Evolutionary conservation across 2,888 invertebrate species (phyloP).

Genomic region (Microchrysa polita): DNA sequence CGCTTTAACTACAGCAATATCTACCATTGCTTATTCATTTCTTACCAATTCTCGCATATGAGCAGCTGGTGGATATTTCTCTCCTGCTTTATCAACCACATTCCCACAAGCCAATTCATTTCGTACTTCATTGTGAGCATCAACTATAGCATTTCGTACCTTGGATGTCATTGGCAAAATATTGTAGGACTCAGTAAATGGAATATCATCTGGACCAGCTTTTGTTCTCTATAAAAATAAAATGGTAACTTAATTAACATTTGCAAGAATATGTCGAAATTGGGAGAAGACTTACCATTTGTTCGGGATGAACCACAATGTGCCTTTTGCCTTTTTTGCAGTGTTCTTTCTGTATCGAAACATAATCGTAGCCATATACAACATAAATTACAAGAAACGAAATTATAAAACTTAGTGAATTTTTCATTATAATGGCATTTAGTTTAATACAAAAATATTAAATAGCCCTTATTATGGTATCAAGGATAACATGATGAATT

Average conservation of each 20-base stretch:
- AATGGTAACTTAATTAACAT: too few relatives aligned
- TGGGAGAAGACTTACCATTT: constrained; percentile 11
- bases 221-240: not conserved
- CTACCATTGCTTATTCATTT: not conserved
- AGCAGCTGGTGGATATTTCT: constrained; percentile 16
- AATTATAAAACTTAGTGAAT: too few relatives aligned
- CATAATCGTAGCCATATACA: constrained; percentile 6
- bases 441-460: too few relatives aligned
- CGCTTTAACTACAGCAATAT: too few relatives aligned
- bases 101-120: constrained; percentile 26
- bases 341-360: not conserved
- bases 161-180: constrained; percentile 18
- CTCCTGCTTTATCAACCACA: not conserved
- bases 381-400: not conserved
- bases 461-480: too few relatives aligned
- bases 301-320: constrained; percentile 21
- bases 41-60: constrained; percentile 32
- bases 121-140: constrained; percentile 25
- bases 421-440: too few relatives aligned
- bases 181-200: not conserved
- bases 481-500: too few relatives aligned
- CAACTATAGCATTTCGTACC: constrained; percentile 1
- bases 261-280: too few relatives aligned
- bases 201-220: not conserved
- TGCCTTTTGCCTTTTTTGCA: not conserved